phyloP scores from a whole-genome alignment of 2,113 vertebrate genomes.

The Tachysurus fulvidraco region DNA sequence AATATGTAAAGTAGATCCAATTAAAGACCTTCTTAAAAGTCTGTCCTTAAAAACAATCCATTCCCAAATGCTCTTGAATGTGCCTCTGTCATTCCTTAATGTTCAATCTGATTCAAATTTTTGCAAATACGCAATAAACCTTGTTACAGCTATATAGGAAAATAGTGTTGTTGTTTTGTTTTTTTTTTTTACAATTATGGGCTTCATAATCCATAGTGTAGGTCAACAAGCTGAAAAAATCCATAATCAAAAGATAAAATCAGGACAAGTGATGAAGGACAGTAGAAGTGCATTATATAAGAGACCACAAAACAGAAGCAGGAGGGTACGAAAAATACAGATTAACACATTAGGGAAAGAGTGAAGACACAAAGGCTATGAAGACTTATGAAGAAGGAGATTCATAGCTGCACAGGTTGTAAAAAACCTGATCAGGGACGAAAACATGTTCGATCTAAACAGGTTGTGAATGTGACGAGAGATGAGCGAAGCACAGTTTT shows the following conservation, averaged over 20 bases:
- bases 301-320: background rate
- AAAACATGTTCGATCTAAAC: background rate
- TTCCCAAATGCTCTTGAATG: background rate
- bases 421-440: background rate
- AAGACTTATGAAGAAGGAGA: background rate
- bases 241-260: background rate
- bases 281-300: background rate
- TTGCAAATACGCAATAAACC: background rate
- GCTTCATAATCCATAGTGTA: background rate
- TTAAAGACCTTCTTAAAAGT: too few relatives aligned
- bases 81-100: background rate
- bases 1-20: background rate
- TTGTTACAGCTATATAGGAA: too few relatives aligned
- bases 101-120: background rate
- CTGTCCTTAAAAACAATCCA: background rate
- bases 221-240: background rate
- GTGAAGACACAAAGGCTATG: background rate
- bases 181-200: too few relatives aligned
- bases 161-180: too few relatives aligned
- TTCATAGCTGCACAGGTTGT: background rate
- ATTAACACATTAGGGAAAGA: background rate
- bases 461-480: background rate
- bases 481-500: background rate
- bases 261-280: background rate
- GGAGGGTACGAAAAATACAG: background rate